Evolutionary conservation across 2,113 vertebrate genomes (phyloP).

Genomic region (Girardinichthys multiradiatus): DNA sequence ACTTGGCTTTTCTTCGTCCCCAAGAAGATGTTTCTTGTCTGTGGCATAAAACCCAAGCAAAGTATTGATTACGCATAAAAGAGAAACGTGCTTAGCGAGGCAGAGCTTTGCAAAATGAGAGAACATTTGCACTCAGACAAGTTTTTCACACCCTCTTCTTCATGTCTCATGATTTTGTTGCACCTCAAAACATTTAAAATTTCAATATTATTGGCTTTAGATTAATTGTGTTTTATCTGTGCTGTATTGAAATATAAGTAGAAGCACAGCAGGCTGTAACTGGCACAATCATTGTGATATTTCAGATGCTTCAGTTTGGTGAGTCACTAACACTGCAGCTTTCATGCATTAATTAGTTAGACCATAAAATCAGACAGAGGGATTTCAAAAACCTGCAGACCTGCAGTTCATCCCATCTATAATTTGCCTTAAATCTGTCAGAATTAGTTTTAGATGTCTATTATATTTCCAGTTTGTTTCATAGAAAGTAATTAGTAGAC

Average conservation of each 20-base stretch:
- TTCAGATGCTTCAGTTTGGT: not conserved
- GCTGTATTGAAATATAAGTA: too few relatives aligned
- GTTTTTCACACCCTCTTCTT: slow-evolving; percentile 3
- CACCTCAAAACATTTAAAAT: not conserved
- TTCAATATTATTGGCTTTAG: slow-evolving; percentile 9
- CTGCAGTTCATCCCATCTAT: not conserved
- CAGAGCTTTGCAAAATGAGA: slow-evolving; percentile 20
- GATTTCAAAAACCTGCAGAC: not conserved
- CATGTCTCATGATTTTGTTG: slow-evolving; percentile 4
- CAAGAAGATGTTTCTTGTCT: slow-evolving; percentile 47
- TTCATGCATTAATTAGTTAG: not conserved
- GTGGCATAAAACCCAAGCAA: slow-evolving; percentile 39
- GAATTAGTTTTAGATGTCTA: not conserved
- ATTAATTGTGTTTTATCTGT: not conserved
- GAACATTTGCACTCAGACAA: slow-evolving; percentile 15
- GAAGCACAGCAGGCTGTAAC: too few relatives aligned
- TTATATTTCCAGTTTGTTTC: not conserved
- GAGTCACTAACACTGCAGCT: not conserved
- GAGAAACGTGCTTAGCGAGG: slow-evolving; percentile 20
- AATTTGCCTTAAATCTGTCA: not conserved
- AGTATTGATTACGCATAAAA: slow-evolving; percentile 55
- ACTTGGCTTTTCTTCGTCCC: slow-evolving; percentile 23
- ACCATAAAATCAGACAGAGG: not conserved
- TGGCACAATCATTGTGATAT: too few relatives aligned
- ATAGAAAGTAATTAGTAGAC: not conserved